Evolutionary conservation across 2,888 invertebrate species (phyloP), one percentile per base, ranked within the genome.

Genomic region (Apotomis betuletana): DNA sequence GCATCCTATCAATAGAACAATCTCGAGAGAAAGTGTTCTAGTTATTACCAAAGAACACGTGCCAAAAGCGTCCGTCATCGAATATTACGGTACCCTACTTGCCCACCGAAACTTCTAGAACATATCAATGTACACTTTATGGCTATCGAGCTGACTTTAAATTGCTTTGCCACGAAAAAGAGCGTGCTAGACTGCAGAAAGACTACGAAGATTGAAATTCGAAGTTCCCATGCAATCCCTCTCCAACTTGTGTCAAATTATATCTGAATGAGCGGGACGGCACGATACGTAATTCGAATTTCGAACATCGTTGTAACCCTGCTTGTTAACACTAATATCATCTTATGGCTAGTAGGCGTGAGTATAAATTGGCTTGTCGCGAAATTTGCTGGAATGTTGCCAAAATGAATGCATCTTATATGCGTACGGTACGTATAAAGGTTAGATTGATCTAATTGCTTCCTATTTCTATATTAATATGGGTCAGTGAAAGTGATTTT

Each of bases 51-150:
- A 6, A 46, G 65, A 60, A 36, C 69, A 13, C 70, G 70, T 51
- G 70, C 74, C 67, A 68, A 74, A 74, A 68, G 60, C 27, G 69
- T 67, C 62, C 55, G 58, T 54, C 69, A 65, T 4, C 52, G 54
- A 65, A 73, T 69, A 74, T 67, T 51, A 59, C 12, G 63, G 64
- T 52, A 63, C 67, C 68, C 67, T 49, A 71, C 49, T 68, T 67
- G 46, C 38, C 36, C 38, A 12, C 10, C 55, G 57, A 52, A 44
- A 57, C 54, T 67, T 67, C 60, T 71, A 71, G 67, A 62, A 63
- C 61, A n/a, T 36, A 54, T 10, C n/a, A 12, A n/a, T 13, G 9
- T 51, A 51, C 10, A 38, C 57, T 46, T 59, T 67, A 51, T 13
- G 6, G 15, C 6, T 38, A 38, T 49, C 13, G 4, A 10, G 4